Conservation (phyloP, 2,888 invertebrate genomes). For the Eulithis prunata region DNA sequence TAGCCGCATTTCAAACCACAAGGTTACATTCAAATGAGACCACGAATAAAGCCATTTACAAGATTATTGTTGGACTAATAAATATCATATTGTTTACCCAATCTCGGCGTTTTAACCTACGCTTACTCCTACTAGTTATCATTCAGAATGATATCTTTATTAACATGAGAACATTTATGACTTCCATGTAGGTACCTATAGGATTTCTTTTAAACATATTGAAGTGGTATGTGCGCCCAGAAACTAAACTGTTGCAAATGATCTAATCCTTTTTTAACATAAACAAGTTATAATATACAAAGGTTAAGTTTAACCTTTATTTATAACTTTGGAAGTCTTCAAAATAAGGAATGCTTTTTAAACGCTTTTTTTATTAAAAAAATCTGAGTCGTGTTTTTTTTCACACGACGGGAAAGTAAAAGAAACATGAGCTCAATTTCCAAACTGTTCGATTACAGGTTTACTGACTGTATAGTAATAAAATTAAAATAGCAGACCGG, state of each 20-base stretch:
- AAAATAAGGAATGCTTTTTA: too few species aligned
- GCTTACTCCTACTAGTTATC: constrained; percentile 56
- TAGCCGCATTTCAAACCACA: constrained; percentile 12
- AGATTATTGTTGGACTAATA: constrained; percentile 45
- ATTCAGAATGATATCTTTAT: constrained; percentile 49
- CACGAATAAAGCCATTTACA: constrained; percentile 49
- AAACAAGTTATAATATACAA: too few species aligned
- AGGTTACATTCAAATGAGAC: constrained; percentile 18
- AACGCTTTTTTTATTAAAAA: too few species aligned
- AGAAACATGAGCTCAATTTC: too few species aligned
- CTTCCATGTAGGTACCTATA: constrained; percentile 1
- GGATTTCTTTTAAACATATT: constrained; percentile 5
- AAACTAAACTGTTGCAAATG: not conserved
- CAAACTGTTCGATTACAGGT: not conserved
- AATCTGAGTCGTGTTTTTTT: too few species aligned
- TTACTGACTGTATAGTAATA: constrained; percentile 2
- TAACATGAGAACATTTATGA: constrained; percentile 37
- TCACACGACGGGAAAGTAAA: too few species aligned
- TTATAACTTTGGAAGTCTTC: too few species aligned
- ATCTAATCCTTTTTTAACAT: too few species aligned
- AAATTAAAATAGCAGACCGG: constrained; percentile 9
- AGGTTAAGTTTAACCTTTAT: too few species aligned
- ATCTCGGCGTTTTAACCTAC: constrained; percentile 56
- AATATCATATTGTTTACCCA: constrained; percentile 37
- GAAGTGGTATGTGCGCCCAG: not conserved